Percentiles rank a stretch among this genome's conserved stretches.
Conservation (phyloP, 2,888 invertebrate genomes). For the Litoditis marina region DNA sequence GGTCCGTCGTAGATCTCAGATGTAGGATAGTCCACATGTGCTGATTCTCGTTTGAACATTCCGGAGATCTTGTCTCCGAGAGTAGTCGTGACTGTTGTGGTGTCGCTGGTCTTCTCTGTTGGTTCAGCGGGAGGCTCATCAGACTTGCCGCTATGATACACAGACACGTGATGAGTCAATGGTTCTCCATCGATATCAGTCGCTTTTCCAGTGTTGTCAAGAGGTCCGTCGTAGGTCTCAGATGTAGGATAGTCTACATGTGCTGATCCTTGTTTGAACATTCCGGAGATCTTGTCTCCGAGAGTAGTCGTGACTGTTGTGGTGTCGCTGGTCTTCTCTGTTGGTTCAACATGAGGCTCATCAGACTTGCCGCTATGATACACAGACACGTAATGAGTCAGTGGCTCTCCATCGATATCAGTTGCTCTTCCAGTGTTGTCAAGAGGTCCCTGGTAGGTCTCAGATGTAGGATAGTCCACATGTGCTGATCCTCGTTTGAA, state of each 20-base stretch:
- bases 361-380: conserved; percentile 34
- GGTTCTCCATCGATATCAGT: conserved; percentile 23
- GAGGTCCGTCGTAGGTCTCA: conserved; percentile 32
- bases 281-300: conserved; percentile 16
- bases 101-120: conserved; percentile 12
- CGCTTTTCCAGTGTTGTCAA: conserved; percentile 26
- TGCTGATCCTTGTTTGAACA: conserved; percentile 23
- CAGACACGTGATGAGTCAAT: conserved; percentile 18
- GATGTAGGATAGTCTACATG: conserved; percentile 37
- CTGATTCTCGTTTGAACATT: conserved; percentile 22
- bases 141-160: conserved; percentile 24
- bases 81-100: not conserved
- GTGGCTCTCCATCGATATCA: conserved; percentile 34
- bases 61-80: conserved; percentile 24
- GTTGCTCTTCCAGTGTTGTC: conserved; percentile 16
- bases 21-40: conserved; percentile 30
- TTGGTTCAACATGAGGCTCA: too few relatives aligned
- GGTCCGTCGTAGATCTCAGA: conserved; percentile 29
- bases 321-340: too few relatives aligned
- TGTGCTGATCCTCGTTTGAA: conserved; percentile 31
- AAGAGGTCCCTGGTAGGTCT: conserved; percentile 30
- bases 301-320: conserved; percentile 2
- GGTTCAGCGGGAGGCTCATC: conserved; percentile 21
- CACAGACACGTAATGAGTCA: conserved; percentile 31
- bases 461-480: conserved; percentile 31